A percentile compares a stretch with the other conserved stretches of the same genome.
phyloP scores from a whole-genome alignment of 2,113 vertebrate species.

The Barbus barbus region DNA sequence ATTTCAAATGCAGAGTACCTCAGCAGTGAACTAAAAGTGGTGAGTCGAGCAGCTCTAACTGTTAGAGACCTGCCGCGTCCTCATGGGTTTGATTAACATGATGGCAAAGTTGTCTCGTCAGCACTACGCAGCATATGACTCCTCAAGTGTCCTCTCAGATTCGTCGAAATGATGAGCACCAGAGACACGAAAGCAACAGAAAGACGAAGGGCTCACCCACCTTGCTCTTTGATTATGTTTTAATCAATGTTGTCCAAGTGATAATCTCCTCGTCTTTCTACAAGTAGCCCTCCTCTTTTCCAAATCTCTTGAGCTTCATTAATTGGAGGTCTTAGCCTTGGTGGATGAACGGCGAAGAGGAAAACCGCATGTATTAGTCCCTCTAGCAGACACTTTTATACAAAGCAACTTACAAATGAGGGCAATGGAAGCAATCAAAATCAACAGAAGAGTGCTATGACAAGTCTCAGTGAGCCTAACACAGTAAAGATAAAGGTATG shows the following conservation, averaged over 20 bases:
- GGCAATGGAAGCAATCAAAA: too few relatives aligned
- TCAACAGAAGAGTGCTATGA: too few relatives aligned
- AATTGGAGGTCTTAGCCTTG: neutral
- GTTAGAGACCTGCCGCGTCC: conserved; percentile 57
- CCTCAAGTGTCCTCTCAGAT: neutral
- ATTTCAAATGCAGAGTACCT: conserved; percentile 50
- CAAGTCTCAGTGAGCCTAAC: too few relatives aligned
- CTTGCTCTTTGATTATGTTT: conserved; percentile 44
- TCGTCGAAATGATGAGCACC: neutral
- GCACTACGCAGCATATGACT: neutral
- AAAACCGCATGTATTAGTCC: neutral
- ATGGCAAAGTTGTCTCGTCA: conserved; percentile 61
- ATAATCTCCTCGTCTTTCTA: conserved; percentile 1
- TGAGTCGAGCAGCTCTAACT: conserved; percentile 53
- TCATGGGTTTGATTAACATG: conserved; percentile 57
- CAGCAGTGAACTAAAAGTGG: conserved; percentile 53
- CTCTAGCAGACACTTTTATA: too few relatives aligned
- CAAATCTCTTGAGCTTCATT: conserved; percentile 25
- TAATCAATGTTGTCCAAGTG: conserved; percentile 21
- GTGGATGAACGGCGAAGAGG: neutral
- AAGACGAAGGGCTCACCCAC: neutral
- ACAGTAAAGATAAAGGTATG: too few relatives aligned
- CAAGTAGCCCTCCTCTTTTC: neutral
- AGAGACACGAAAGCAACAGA: neutral
- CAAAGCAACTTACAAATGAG: too few relatives aligned